These are phyloP conservation scores for Scophthalmus maximus DNA, from an alignment of 2,113 vertebrate genomes.

Conservation along the genomic window DNA sequence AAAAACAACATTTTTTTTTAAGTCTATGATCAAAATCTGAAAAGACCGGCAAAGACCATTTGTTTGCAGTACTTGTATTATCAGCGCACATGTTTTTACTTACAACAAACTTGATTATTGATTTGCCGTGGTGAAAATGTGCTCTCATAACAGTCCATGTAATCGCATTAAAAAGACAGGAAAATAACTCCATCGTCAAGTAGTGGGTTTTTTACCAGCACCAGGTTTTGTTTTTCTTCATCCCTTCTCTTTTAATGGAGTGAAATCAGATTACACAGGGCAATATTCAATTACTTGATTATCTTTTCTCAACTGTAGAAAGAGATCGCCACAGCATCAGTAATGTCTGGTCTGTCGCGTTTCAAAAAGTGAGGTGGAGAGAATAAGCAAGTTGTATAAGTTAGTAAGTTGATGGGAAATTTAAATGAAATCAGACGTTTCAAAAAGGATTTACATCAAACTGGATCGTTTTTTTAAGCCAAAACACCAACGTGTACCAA, in stretches of 20 bases:
- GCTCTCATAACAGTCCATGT: neutral
- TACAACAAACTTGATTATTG: too few relatives aligned
- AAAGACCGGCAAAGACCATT: too few relatives aligned
- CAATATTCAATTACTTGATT: constrained; percentile 1
- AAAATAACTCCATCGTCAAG: neutral
- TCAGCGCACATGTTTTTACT: too few relatives aligned
- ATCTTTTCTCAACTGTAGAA: neutral
- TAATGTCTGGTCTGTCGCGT: neutral
- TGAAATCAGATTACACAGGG: neutral
- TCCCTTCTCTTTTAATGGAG: neutral
- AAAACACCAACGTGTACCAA: neutral
- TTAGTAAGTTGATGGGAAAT: neutral
- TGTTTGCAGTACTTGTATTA: too few relatives aligned
- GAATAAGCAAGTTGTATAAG: too few relatives aligned
- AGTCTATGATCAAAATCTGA: too few relatives aligned
- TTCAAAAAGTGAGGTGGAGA: too few relatives aligned
- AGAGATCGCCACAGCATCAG: neutral
- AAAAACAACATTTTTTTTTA: too few relatives aligned
- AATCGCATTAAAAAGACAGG: neutral
- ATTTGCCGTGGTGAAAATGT: neutral
- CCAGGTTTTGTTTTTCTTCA: too few relatives aligned
- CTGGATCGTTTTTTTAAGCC: neutral
- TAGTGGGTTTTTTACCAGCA: neutral
- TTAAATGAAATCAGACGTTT: too few relatives aligned
- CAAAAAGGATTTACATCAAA: too few relatives aligned